Percentiles rank a stretch among this genome's conserved stretches.
phyloP scores from a whole-genome alignment of 1,140 invertebrate genomes.

The Lordiphosa mommai region DNA sequence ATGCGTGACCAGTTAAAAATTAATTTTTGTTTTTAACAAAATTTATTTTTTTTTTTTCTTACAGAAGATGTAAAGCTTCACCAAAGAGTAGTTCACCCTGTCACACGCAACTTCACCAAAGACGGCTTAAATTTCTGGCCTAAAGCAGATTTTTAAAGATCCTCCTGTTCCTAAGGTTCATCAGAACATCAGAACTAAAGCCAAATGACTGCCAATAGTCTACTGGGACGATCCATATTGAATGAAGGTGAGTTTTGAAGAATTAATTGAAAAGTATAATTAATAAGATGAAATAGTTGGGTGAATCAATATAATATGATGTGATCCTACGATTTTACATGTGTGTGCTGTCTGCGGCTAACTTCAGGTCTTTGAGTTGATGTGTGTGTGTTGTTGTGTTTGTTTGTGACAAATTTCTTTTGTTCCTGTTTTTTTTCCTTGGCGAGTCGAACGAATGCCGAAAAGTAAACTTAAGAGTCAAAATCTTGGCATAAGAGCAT shows the following conservation, averaged over 20 bases:
- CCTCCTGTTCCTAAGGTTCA: constrained; percentile 3
- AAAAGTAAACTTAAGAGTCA: no score
- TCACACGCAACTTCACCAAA: constrained; percentile 51
- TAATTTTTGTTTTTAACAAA: background rate
- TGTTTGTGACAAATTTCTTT: no score
- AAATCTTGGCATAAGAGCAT: no score
- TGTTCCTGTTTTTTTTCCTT: no score
- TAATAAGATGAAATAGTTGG: no score
- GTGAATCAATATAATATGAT: background rate
- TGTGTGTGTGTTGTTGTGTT: no score
- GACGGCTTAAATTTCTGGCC: constrained; percentile 20
- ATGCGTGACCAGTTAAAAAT: constrained; percentile 1
- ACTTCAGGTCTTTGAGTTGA: no score
- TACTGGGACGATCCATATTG: constrained; percentile 59
- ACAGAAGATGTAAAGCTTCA: constrained; percentile 56
- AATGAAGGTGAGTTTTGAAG: constrained; percentile 57
- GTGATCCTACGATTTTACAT: no score
- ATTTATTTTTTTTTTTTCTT: constrained; percentile 4
- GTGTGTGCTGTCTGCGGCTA: no score
- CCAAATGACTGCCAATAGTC: constrained; percentile 71
- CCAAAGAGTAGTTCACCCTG: background rate
- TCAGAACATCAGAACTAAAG: constrained; percentile 1
- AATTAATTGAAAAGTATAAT: no score
- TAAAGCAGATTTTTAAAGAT: background rate
- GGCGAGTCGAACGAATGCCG: no score